A percentile compares a stretch with the other conserved stretches of the same genome.
phyloP scores from a whole-genome alignment of 2,888 invertebrate species.

The Laothoe populi region DNA sequence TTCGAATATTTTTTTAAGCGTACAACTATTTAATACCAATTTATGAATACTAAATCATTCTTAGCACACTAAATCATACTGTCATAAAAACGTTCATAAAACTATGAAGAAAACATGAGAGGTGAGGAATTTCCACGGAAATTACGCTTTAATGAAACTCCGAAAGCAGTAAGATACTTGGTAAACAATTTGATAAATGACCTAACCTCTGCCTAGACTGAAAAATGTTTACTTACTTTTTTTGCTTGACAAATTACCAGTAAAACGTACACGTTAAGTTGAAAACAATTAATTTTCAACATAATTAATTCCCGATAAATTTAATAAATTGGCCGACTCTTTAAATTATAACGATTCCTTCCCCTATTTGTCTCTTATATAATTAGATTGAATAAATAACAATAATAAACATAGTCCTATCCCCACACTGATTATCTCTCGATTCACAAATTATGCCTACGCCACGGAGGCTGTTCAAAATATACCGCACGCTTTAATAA shows the following conservation, averaged over 20 bases:
- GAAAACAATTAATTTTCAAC: too few species aligned
- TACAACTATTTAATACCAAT: not conserved
- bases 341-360: too few species aligned
- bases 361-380: too few species aligned
- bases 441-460: too few species aligned
- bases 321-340: too few species aligned
- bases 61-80: not conserved
- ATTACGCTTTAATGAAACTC: slow-evolving; percentile 18
- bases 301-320: too few species aligned
- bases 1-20: not conserved
- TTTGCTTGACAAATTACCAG: not conserved
- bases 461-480: too few species aligned
- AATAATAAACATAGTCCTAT: too few species aligned
- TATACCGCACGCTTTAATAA: too few species aligned
- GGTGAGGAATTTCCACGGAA: slow-evolving; percentile 3
- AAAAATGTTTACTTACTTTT: not conserved
- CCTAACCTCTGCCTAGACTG: not conserved
- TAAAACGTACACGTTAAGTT: not conserved
- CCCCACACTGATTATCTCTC: too few species aligned
- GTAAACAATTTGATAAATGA: slow-evolving; percentile 21
- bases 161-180: slow-evolving; percentile 10
- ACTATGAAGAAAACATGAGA: slow-evolving; percentile 5
- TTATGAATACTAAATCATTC: not conserved
- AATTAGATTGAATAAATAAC: too few species aligned
- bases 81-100: not conserved